Evolutionary conservation across 2,797 vertebrate species (phyloP).

Genomic region (Oceanodroma leucorhoa): DNA sequence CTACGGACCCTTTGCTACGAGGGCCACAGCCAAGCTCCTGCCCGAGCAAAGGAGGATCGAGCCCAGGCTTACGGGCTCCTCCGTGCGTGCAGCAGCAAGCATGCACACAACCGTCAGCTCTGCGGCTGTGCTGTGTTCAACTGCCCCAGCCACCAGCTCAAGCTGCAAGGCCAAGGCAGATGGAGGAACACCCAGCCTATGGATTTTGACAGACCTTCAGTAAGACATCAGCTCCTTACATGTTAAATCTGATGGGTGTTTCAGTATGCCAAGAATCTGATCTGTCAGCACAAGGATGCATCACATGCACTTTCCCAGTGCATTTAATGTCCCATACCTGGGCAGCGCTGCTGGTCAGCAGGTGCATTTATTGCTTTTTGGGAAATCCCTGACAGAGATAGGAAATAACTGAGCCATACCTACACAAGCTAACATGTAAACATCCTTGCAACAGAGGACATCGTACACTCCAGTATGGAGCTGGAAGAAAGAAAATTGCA

Average conservation of each 20-base stretch:
- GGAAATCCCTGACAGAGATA: not conserved
- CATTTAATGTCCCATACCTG: not conserved
- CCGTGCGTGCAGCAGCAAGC: accelerated
- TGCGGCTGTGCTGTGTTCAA: accelerated
- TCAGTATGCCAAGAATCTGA: not conserved
- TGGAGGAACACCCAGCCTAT: not conserved
- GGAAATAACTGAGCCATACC: not conserved
- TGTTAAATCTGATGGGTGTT: accelerated
- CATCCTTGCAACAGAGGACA: not conserved
- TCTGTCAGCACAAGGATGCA: not conserved
- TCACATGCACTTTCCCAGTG: not conserved
- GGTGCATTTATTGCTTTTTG: not conserved
- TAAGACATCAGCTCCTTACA: not conserved
- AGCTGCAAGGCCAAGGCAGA: accelerated
- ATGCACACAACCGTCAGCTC: not conserved
- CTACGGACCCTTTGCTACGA: not conserved
- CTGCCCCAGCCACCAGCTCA: not conserved
- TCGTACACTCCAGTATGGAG: not conserved
- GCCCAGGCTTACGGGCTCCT: not conserved
- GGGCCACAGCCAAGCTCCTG: not conserved
- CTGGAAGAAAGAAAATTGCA: not conserved
- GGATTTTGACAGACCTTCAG: not conserved
- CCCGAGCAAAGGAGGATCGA: not conserved
- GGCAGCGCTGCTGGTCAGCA: not conserved
- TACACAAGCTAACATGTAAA: not conserved